phyloP scores from a whole-genome alignment of 1,140 invertebrate species.

The Drosophila pectinifera region DNA sequence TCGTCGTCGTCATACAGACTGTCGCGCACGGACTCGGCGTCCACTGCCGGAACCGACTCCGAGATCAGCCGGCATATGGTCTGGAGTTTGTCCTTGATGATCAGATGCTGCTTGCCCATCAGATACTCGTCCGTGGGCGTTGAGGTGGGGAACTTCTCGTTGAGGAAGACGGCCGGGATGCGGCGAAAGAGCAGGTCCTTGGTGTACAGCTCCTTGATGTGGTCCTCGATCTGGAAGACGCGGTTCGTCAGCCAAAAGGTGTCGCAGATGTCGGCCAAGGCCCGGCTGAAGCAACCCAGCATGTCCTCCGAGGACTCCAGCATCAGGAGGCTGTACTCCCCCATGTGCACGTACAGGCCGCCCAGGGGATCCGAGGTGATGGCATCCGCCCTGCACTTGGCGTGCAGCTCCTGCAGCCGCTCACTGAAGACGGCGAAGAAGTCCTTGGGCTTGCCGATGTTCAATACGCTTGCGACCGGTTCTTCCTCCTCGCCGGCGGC shows the following conservation, averaged over 20 bases:
- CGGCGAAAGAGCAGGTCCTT: slow-evolving; percentile 54
- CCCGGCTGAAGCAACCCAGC: slow-evolving; percentile 61
- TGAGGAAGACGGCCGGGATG: slow-evolving; percentile 62
- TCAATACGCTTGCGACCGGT: neutral
- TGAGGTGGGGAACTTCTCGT: slow-evolving; percentile 77
- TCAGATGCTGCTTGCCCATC: slow-evolving; percentile 76
- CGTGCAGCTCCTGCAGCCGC: slow-evolving; percentile 42
- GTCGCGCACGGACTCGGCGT: neutral
- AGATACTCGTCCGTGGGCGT: slow-evolving; percentile 69
- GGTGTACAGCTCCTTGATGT: slow-evolving; percentile 65
- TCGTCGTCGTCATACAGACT: slow-evolving; percentile 11
- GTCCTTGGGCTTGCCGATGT: slow-evolving; percentile 21
- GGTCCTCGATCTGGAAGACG: slow-evolving; percentile 71
- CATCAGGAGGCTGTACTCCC: slow-evolving; percentile 69
- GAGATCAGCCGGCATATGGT: slow-evolving; percentile 46
- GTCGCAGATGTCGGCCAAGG: slow-evolving; percentile 22
- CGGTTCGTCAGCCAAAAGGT: slow-evolving; percentile 58
- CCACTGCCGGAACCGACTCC: neutral
- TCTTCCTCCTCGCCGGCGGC: neutral
- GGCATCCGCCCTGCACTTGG: slow-evolving; percentile 7
- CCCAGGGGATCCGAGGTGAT: slow-evolving; percentile 66
- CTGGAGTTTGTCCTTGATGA: slow-evolving; percentile 70
- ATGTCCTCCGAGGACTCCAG: slow-evolving; percentile 75
- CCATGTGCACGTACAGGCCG: slow-evolving; percentile 70
- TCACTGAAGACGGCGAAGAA: slow-evolving; percentile 42